phyloP scores from a whole-genome alignment of 35 echinoderm and acorn worm species.

The Anneissia japonica region DNA sequence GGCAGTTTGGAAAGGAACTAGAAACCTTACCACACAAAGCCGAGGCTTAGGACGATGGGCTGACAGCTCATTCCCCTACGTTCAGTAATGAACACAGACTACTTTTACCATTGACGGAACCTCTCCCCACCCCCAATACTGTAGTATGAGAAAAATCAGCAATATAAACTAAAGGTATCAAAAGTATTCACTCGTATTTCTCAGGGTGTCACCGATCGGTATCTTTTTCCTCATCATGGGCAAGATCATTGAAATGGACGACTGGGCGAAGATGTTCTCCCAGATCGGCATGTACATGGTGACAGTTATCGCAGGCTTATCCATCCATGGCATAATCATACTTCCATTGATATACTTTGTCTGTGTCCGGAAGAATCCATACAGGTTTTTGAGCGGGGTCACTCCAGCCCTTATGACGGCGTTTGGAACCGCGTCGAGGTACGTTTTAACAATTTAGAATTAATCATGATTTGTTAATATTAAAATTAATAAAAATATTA shows the following conservation, averaged over 20 bases:
- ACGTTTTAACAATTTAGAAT: too few relatives aligned
- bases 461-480: too few relatives aligned
- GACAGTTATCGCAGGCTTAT: constrained; percentile 69
- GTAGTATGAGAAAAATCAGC: neutral
- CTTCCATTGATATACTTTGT: constrained; percentile 76
- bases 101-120: neutral
- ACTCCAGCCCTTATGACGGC: constrained; percentile 84
- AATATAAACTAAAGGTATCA: neutral
- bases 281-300: constrained; percentile 87
- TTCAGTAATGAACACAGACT: too few relatives aligned
- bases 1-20: too few relatives aligned
- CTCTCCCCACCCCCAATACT: neutral
- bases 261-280: constrained; percentile 58
- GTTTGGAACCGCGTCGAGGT: constrained; percentile 95
- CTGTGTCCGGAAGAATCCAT: constrained; percentile 62
- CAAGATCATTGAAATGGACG: constrained; percentile 69
- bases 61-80: too few relatives aligned
- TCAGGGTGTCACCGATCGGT: constrained; percentile 81
- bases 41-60: too few relatives aligned
- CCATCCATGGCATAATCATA: constrained; percentile 73
- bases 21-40: too few relatives aligned
- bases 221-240: constrained; percentile 90
- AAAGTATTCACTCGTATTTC: neutral
- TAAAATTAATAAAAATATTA: too few relatives aligned
- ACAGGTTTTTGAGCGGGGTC: constrained; percentile 68